phyloP scores from a whole-genome alignment of 2,113 vertebrate species.

The Rhinolophus sinicus region DNA sequence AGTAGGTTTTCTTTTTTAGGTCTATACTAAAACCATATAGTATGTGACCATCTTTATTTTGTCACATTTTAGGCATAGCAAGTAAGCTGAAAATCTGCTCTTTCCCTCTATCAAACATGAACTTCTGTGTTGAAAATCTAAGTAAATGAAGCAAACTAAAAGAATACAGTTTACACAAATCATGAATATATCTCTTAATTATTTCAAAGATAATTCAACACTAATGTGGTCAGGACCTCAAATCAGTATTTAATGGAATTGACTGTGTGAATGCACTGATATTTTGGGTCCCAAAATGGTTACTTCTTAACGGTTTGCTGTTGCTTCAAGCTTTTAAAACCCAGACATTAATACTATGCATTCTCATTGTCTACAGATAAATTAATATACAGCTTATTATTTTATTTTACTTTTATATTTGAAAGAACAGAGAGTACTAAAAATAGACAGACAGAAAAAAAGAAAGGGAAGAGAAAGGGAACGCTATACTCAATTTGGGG shows the following conservation, averaged over 20 bases:
- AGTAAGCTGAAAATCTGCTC: constrained; percentile 23
- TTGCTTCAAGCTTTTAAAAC: constrained; percentile 8
- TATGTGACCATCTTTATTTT: constrained; percentile 27
- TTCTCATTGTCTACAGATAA: background rate
- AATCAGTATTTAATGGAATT: constrained; percentile 6
- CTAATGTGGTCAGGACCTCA: background rate
- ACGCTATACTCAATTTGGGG: background rate
- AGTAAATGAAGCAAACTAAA: background rate
- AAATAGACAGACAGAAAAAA: background rate
- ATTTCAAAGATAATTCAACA: background rate
- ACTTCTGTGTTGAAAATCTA: constrained; percentile 15
- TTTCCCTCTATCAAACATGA: background rate
- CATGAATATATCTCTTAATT: background rate
- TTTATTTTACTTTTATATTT: background rate
- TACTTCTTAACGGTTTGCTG: constrained; percentile 23
- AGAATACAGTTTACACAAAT: background rate
- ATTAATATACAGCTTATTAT: background rate
- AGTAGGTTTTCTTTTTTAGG: constrained; percentile 16
- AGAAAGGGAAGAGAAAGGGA: background rate
- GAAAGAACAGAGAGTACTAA: background rate
- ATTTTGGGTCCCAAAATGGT: background rate
- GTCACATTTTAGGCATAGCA: background rate
- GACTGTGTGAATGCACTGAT: background rate
- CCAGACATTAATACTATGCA: background rate
- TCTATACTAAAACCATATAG: too few species aligned